Evolutionary conservation across 1,140 invertebrate genomes (phyloP).

Genomic region (Leptopilina clavipes): DNA sequence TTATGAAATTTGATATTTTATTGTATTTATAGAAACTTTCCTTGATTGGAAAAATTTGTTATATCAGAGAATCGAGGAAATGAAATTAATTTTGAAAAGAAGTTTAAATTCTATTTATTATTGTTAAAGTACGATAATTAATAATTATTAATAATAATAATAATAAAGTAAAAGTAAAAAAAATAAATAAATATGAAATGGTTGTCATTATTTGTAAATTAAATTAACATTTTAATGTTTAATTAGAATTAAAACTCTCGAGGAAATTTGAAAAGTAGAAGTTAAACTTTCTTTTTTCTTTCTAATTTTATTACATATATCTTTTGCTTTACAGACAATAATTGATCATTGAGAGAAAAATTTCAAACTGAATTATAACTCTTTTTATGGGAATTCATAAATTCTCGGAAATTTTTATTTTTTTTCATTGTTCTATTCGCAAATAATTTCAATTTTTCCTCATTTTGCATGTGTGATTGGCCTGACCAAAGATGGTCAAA

Average conservation of each 20-base stretch:
- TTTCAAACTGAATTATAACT: neutral
- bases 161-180: no score
- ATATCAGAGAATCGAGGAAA: no score
- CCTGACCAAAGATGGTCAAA: neutral
- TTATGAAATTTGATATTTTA: no score
- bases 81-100: neutral
- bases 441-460: neutral
- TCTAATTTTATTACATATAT: conserved; percentile 6
- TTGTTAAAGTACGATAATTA: neutral
- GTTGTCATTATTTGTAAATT: no score
- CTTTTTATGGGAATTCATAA: conserved; percentile 1
- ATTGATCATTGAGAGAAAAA: neutral
- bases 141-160: neutral
- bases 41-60: no score
- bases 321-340: neutral
- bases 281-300: neutral
- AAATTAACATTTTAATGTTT: no score
- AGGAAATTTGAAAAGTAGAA: no score
- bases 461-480: conserved; percentile 7
- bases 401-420: no score
- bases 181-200: no score
- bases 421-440: no score
- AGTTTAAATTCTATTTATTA: neutral
- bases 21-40: no score
- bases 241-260: no score